A percentile compares a stretch with the other conserved stretches of the same genome.
phyloP scores from a whole-genome alignment of 2,888 invertebrate genomes.

The Eurytoma californica region DNA sequence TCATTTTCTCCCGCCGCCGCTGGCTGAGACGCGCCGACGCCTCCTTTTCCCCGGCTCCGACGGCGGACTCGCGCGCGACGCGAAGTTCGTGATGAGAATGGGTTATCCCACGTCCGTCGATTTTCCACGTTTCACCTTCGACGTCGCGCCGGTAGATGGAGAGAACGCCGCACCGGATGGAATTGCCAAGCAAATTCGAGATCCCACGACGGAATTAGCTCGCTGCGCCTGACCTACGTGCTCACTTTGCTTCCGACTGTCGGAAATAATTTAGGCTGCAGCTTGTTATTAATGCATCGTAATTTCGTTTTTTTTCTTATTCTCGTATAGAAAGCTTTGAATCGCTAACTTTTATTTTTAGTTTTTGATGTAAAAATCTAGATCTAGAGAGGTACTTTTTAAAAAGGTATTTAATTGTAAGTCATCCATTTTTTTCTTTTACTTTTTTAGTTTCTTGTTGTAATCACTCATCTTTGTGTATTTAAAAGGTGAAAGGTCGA shows the following conservation, averaged over 20 bases:
- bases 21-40: not conserved
- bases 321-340: no score
- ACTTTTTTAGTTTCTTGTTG: no score
- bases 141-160: constrained; percentile 24
- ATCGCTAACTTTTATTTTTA: no score
- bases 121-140: constrained; percentile 61
- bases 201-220: constrained; percentile 55
- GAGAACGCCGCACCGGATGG: not conserved
- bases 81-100: constrained; percentile 65
- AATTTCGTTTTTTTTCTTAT: not conserved
- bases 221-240: not conserved
- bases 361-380: no score
- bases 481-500: no score
- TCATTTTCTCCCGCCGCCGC: constrained; percentile 34
- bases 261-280: not conserved
- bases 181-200: constrained; percentile 58
- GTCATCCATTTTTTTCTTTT: no score
- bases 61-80: constrained; percentile 45
- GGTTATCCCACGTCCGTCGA: constrained; percentile 60
- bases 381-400: no score
- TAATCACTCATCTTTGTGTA: no score
- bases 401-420: no score
- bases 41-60: constrained; percentile 42
- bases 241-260: not conserved
- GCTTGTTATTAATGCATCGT: not conserved